Conservation (phyloP, 1,140 invertebrate genomes). For the Portunus trituberculatus region DNA sequence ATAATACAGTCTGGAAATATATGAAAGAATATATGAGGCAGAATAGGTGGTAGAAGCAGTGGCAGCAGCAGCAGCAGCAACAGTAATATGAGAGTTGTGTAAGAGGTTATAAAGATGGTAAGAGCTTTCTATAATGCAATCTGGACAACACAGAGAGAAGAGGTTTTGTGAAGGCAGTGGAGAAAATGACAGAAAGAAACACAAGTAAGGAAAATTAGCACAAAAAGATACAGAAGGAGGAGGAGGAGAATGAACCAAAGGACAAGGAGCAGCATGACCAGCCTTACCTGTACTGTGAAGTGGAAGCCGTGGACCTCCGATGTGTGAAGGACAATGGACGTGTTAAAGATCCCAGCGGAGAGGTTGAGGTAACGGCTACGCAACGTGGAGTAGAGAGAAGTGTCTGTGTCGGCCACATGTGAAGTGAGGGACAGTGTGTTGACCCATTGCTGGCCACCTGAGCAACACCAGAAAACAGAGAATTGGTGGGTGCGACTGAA, state of each 20-base stretch:
- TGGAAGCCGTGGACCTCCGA: conserved; percentile 87
- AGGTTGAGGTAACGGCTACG: conserved; percentile 84
- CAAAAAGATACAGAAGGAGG: neutral
- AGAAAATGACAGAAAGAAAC: no score
- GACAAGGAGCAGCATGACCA: neutral
- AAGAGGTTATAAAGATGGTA: no score
- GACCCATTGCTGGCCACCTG: conserved; percentile 86
- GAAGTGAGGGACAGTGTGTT: conserved; percentile 86
- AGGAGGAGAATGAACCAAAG: neutral
- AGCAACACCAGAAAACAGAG: neutral
- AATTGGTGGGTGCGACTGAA: no score
- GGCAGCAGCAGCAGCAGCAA: no score
- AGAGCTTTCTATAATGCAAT: no score
- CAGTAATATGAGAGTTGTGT: no score
- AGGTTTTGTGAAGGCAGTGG: no score
- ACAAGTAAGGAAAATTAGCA: no score
- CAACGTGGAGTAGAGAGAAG: conserved; percentile 83
- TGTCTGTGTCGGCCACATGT: conserved; percentile 84
- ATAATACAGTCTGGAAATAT: no score
- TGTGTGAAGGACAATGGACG: conserved; percentile 89
- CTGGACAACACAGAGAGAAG: no score
- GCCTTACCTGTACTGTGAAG: conserved; percentile 83
- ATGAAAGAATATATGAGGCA: no score
- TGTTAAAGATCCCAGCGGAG: conserved; percentile 83
- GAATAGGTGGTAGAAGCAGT: no score